These are phyloP conservation scores for Stegostoma tigrinum DNA, from an alignment of 2,113 vertebrate species.

Conservation along the genomic window DNA sequence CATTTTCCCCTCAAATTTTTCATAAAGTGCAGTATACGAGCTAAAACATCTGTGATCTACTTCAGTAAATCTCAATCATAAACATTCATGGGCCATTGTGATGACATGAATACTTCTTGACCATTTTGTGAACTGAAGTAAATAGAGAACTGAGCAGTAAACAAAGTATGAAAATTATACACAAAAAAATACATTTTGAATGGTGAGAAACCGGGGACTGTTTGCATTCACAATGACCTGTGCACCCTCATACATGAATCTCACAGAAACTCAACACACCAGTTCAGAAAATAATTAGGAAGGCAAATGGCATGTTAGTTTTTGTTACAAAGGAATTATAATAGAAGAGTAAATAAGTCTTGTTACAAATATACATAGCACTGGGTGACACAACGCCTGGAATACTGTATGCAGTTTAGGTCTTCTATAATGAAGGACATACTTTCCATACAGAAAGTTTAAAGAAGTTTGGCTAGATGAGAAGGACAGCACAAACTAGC, in stretches of 20 bases:
- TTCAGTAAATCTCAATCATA: background rate
- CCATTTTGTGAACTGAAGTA: background rate
- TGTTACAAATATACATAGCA: too few relatives aligned
- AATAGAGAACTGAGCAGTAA: background rate
- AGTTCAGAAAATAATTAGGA: background rate
- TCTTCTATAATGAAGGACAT: too few relatives aligned
- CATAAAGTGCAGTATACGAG: background rate
- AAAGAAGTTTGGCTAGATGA: too few relatives aligned
- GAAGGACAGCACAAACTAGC: too few relatives aligned
- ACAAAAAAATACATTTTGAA: background rate
- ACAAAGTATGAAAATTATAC: background rate
- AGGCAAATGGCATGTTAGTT: too few relatives aligned
- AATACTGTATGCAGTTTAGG: too few relatives aligned
- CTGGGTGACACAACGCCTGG: too few relatives aligned
- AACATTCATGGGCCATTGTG: background rate
- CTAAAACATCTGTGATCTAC: background rate
- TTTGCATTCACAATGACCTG: background rate
- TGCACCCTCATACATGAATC: background rate
- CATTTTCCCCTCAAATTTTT: background rate
- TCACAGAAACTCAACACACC: background rate
- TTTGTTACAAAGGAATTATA: too few relatives aligned
- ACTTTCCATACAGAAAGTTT: too few relatives aligned
- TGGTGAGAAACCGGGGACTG: background rate
- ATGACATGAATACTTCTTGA: background rate
- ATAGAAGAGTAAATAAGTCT: too few relatives aligned